Evolutionary conservation across 2,888 invertebrate genomes (phyloP).

Genomic region (Elegia similella): DNA sequence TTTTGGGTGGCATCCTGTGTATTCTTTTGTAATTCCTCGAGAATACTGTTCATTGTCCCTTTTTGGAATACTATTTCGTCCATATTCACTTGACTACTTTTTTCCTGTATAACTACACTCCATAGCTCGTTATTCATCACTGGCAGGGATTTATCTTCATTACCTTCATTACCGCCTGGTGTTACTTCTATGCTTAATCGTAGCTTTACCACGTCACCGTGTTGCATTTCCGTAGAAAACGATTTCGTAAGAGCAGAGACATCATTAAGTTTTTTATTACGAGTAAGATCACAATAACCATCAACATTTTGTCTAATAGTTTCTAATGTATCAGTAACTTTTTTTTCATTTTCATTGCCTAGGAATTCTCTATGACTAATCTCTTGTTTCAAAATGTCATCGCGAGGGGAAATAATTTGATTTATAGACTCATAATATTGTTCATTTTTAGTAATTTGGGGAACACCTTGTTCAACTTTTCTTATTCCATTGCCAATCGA

Average conservation of each 20-base stretch:
- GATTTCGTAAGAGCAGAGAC: not conserved
- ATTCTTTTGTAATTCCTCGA: slow-evolving; percentile 24
- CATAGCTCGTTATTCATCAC: slow-evolving; percentile 22
- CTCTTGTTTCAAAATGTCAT: not conserved
- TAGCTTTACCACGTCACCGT: slow-evolving; percentile 47
- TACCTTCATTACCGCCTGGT: slow-evolving; percentile 26
- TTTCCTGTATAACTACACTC: slow-evolving; percentile 32
- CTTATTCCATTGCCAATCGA: not conserved
- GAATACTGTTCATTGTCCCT: slow-evolving; percentile 31
- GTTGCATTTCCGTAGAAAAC: slow-evolving; percentile 31
- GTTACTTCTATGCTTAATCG: slow-evolving; percentile 52
- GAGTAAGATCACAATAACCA: too few species aligned
- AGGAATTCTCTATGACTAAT: not conserved
- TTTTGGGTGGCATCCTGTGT: slow-evolving; percentile 24
- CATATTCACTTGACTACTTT: slow-evolving; percentile 39
- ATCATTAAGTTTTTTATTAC: not conserved
- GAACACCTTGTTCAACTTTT: not conserved
- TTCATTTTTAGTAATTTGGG: not conserved
- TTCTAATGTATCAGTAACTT: not conserved
- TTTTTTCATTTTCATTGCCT: not conserved
- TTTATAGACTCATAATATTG: not conserved
- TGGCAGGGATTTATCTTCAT: slow-evolving; percentile 1
- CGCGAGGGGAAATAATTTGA: not conserved
- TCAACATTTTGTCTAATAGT: not conserved
- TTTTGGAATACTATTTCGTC: slow-evolving; percentile 30